Evolutionary conservation across 2,797 vertebrate genomes (phyloP), one percentile per base, ranked within the genome.

Genomic region (Hoplostethus mediterraneus): DNA sequence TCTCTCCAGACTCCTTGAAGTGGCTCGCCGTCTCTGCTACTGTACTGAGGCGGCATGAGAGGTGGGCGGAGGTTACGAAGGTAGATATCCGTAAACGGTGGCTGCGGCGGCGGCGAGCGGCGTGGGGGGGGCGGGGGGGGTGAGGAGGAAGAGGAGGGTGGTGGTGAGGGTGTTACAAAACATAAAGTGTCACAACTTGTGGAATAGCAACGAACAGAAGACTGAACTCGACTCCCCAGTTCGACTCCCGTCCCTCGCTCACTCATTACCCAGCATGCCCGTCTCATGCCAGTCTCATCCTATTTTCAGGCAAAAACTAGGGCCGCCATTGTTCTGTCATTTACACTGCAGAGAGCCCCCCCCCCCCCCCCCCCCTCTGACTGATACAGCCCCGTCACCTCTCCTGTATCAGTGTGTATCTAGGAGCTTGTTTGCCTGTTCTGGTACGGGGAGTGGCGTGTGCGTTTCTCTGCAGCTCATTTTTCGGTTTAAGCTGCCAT

Each of bases 11-110:
- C 57, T 59, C 73, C 88, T 88, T 94, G 93, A 94, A 94, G 93
- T 94, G 92, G 93, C 88, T 92, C 83, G 54, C 63, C 72, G 63
- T 84, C 80, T 85, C 78, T 84, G 93, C 93, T 94, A 94, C 92
- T 89, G 94, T 92, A 85, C 82, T 80, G 77, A 81, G 85, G 73
- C 52, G 73, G 77, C 62, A 52, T 62, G 77, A 75, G 67, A 49
- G 65, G 38, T 8, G 69, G 65, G 81, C 63, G 83, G 74, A 73
- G 75, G 71, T 76, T 73, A 56, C 1, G 48, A 67, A 17, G 44
- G 59, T 53, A 51, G 75, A 77, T 70, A 40, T 55, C 17, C 4
- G n/a, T 48, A 54, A n/a, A 48, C 5, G 55, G 21, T 21, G 21
- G 21, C 21, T 21, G 21, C 21, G 21, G 21, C 21, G 21, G 21